Percentiles rank a stretch among this genome's conserved stretches.
phyloP scores from a whole-genome alignment of 2,113 vertebrate genomes.

The Lepus americanus region DNA sequence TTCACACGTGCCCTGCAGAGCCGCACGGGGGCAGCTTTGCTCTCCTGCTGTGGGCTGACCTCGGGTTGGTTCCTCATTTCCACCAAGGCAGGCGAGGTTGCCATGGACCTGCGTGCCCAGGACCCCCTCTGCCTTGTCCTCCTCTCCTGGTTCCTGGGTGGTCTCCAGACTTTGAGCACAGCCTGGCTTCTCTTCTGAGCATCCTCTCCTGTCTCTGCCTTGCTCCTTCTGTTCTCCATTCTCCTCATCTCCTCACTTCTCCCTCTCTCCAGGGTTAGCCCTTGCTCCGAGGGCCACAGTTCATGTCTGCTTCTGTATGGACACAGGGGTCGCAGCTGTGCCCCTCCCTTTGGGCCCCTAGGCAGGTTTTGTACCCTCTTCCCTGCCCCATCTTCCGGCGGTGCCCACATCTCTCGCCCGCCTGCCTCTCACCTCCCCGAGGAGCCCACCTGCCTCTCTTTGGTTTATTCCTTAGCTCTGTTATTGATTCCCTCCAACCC shows the following conservation, averaged over 20 bases:
- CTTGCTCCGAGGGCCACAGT: neutral
- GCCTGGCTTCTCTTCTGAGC: neutral
- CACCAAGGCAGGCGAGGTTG: neutral
- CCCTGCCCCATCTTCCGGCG: neutral
- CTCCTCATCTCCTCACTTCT: neutral
- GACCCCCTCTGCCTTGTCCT: neutral
- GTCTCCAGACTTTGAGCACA: neutral
- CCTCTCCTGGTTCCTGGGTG: neutral
- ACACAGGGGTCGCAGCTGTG: neutral
- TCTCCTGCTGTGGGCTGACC: neutral
- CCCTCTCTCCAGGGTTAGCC: neutral
- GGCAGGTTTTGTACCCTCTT: neutral
- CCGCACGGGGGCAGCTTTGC: fast-evolving
- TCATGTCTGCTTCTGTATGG: neutral
- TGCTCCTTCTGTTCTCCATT: too few species aligned
- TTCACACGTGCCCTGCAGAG: neutral
- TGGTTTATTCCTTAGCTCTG: slow-evolving; percentile 42
- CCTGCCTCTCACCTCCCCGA: neutral
- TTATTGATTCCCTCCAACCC: slow-evolving; percentile 18
- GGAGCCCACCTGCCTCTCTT: neutral
- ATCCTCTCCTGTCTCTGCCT: neutral
- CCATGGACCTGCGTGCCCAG: neutral
- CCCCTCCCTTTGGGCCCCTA: neutral
- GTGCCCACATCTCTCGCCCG: neutral
- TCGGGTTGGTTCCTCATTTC: neutral